phyloP scores from a whole-genome alignment of 23 tunicate genomes.

The Styela clava region DNA sequence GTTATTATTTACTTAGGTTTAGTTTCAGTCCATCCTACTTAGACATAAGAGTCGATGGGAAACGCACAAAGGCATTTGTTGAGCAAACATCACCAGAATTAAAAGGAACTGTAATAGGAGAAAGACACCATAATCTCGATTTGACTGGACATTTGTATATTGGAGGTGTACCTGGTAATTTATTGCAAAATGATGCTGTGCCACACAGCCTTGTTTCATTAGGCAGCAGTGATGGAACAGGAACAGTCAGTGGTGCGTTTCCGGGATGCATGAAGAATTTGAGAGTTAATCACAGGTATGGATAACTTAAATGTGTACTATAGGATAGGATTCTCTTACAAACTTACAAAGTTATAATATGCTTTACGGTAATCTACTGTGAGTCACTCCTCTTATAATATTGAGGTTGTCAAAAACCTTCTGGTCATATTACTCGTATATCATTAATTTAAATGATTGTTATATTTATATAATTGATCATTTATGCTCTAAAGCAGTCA shows the following conservation, averaged over 20 bases:
- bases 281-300: conserved; percentile 54
- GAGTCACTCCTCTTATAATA: too few relatives aligned
- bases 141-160: conserved; percentile 49
- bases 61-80: conserved; percentile 41
- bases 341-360: too few relatives aligned
- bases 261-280: conserved; percentile 77
- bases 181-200: background rate
- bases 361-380: too few relatives aligned
- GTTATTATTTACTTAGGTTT: too few relatives aligned
- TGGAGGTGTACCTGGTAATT: conserved; percentile 46
- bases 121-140: conserved; percentile 14
- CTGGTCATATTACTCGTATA: too few relatives aligned
- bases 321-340: background rate
- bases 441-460: too few relatives aligned
- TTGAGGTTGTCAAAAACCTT: too few relatives aligned
- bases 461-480: too few relatives aligned
- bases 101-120: background rate
- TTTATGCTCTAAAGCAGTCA: too few relatives aligned
- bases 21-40: conserved; percentile 38
- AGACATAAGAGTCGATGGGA: conserved; percentile 69
- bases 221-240: background rate
- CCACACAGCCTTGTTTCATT: conserved; percentile 21
- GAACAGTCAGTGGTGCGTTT: conserved; percentile 41
- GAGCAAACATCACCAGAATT: conserved; percentile 6
- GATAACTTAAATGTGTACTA: background rate